These are phyloP conservation scores for Parazoanthus atlanticus DNA, from an alignment of 92 coral and sea anemone species.

Conservation along the genomic window DNA sequence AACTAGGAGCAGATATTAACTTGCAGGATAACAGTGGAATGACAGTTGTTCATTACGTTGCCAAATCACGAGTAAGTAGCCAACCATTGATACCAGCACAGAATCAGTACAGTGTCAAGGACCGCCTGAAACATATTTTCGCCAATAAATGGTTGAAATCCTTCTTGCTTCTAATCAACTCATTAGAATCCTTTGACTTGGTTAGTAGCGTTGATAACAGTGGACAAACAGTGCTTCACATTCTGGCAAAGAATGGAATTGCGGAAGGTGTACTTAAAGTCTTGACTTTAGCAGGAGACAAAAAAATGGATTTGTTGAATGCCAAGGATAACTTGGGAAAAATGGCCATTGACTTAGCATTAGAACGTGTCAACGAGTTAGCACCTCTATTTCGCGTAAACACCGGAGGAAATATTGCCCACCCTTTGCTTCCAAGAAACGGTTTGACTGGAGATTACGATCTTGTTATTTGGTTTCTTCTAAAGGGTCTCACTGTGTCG, in stretches of 20 bases:
- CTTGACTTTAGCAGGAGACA: not conserved
- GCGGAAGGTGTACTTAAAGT: not conserved
- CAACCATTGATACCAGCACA: not conserved
- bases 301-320: not conserved
- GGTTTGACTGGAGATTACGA: slow-evolving; percentile 13
- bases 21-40: slow-evolving; percentile 3
- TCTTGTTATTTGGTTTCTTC: not conserved
- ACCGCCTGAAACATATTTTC: not conserved
- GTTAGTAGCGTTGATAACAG: not conserved
- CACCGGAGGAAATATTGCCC: not conserved
- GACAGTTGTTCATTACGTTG: slow-evolving; percentile 20
- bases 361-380: not conserved
- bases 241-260: slow-evolving; percentile 1
- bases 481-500: not conserved
- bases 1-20: slow-evolving; percentile 1
- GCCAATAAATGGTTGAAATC: not conserved
- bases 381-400: not conserved
- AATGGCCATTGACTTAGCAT: slow-evolving; percentile 23
- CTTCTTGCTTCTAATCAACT: not conserved
- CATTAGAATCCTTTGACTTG: not conserved
- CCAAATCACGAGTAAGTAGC: not conserved
- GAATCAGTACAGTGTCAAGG: not conserved
- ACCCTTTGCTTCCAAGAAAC: not conserved
- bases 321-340: slow-evolving; percentile 7
- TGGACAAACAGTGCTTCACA: slow-evolving; percentile 22